Evolutionary conservation across 2,888 invertebrate genomes (phyloP).

Genomic region (Agelastica alni): DNA sequence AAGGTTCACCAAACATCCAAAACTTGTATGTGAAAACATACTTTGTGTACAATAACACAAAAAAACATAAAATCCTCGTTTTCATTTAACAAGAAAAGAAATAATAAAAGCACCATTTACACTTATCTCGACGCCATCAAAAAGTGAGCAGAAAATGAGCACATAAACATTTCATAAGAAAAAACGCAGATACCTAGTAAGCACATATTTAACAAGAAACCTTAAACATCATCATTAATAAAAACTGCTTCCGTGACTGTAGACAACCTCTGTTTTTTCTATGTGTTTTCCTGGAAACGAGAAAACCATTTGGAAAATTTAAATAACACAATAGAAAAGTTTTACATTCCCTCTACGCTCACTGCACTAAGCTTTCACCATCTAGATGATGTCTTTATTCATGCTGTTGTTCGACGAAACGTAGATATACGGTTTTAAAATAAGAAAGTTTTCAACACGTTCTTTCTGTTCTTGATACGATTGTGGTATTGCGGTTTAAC

Average conservation of each 20-base stretch:
- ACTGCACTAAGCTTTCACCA: slow-evolving; percentile 2
- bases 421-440: not conserved
- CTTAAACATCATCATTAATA: slow-evolving; percentile 7
- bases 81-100: slow-evolving; percentile 1
- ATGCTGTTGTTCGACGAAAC: not conserved
- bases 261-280: slow-evolving; percentile 6
- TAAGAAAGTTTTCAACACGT: not conserved
- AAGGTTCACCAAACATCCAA: too few relatives aligned
- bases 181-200: slow-evolving; percentile 1
- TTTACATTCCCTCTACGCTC: slow-evolving; percentile 6
- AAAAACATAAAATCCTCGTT: not conserved
- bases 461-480: too few relatives aligned
- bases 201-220: slow-evolving; percentile 6
- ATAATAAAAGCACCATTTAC: slow-evolving; percentile 14
- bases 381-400: slow-evolving; percentile 7
- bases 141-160: slow-evolving; percentile 16
- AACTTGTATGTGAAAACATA: too few relatives aligned
- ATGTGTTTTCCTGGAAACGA: slow-evolving; percentile 6
- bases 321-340: slow-evolving; percentile 15
- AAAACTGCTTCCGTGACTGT: not conserved
- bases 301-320: slow-evolving; percentile 19
- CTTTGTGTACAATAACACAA: too few relatives aligned
- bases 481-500: too few relatives aligned
- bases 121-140: slow-evolving; percentile 17
- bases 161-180: slow-evolving; percentile 13